Base-by-base conservation (phyloP, 2,113 vertebrate genomes). In the Ailurus styani region DNA sequence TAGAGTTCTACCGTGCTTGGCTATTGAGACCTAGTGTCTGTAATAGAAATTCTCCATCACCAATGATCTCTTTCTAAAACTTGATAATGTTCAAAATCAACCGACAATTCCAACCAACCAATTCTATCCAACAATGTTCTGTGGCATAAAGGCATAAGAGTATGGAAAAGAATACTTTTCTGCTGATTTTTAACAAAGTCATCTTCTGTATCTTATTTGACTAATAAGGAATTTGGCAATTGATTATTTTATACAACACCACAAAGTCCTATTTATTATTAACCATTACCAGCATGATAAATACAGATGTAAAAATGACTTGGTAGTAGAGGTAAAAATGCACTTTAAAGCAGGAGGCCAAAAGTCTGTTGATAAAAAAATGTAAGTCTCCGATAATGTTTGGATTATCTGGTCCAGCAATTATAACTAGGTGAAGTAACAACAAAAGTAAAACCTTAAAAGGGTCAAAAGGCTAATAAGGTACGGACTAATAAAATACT, bases 181-280 rank as follows among this genome's bases (percentile, higher is more conserved):
- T 93, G 34, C 25, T 96, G 31, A 73, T 73, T 70, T 70, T 82
- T 95, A 84, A 77, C 60, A 91, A 57, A 89, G 17, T 29, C 20
- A 75, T 79, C 87, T 90, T 95, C 37, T 54, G 60, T 78, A n/a
- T 79, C 54, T 40, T 50, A 85, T 40, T 68, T 77, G 29, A 83
- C 45, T 64, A 7, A 9, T 37, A 79, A 78, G 11, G 66, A 62
- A 88, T 79, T 66, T 85, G 72, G n/a, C 23, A 87, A 23, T 77
- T 86, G 78, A 72, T 88, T 84, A 45, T 50, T 87, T 91, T 94
- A 75, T 72, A 23, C 5, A 84, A 23, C 40, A 85, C 21, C 85
- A 94, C 47, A 68, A 55, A 87, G 27, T 87, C 18, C 73, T 90
- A 77, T 93, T 96, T 72, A 57, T 83, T 77, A 86, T 34, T 93